These are phyloP conservation scores for Hipparchia semele DNA, from an alignment of 2,888 invertebrate species.

Conservation along the genomic window DNA sequence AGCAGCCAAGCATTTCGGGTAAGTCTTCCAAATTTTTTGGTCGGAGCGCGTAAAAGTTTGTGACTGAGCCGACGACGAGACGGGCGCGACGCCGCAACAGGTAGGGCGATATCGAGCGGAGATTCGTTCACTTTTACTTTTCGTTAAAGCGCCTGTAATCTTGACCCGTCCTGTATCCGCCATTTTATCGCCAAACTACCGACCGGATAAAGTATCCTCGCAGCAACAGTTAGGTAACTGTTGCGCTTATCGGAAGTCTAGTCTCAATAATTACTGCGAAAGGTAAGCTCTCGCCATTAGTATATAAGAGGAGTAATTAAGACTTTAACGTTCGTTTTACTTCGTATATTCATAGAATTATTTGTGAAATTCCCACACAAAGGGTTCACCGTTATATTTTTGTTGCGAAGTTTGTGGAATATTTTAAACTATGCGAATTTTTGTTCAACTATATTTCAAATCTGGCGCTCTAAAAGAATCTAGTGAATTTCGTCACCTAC, in stretches of 20 bases:
- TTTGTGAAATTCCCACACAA: not conserved
- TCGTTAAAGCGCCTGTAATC: conserved; percentile 59
- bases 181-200: conserved; percentile 54
- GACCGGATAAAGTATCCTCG: conserved; percentile 6
- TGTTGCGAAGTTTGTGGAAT: not conserved
- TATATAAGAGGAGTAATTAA: not conserved
- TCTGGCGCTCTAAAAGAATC: not conserved
- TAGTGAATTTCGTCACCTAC: not conserved
- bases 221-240: conserved; percentile 32
- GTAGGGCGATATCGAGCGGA: conserved; percentile 69
- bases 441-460: not conserved
- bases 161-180: conserved; percentile 56
- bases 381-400: not conserved
- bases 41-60: conserved; percentile 68
- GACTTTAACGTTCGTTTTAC: not conserved
- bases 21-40: conserved; percentile 51
- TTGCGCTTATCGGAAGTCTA: conserved; percentile 32
- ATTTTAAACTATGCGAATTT: not conserved
- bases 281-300: not conserved
- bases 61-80: conserved; percentile 46
- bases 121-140: conserved; percentile 55
- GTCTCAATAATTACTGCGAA: conserved; percentile 2
- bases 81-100: conserved; percentile 70
- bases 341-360: not conserved
- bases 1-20: conserved; percentile 60